phyloP scores from a whole-genome alignment of 2,113 vertebrate species.

The Cephalophus harveyi region DNA sequence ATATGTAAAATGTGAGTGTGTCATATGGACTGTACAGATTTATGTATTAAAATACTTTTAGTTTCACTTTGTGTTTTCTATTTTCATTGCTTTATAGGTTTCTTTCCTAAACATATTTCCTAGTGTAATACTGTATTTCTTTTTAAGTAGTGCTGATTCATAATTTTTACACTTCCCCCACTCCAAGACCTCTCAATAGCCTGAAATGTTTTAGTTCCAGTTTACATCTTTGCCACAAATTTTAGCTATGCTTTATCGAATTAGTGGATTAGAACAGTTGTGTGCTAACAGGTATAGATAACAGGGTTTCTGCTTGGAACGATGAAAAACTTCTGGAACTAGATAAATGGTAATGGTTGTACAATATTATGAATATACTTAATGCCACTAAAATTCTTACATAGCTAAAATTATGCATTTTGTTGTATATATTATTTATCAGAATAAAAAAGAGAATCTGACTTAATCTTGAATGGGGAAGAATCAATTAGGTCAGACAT shows the following conservation, averaged over 20 bases:
- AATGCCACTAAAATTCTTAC: neutral
- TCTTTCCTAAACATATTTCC: slow-evolving; percentile 7
- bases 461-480: neutral
- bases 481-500: neutral
- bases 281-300: neutral
- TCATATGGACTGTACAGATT: slow-evolving; percentile 53
- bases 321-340: neutral
- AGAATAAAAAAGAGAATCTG: neutral
- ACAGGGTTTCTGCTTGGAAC: neutral
- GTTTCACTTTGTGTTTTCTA: slow-evolving; percentile 67
- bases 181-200: neutral
- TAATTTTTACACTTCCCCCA: neutral
- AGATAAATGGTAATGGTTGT: neutral
- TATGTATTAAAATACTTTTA: slow-evolving; percentile 70
- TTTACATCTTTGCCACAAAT: neutral
- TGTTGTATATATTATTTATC: neutral
- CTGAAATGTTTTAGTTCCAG: neutral
- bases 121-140: neutral
- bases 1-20: slow-evolving; percentile 62
- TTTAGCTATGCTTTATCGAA: neutral
- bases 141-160: neutral
- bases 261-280: neutral
- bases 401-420: neutral
- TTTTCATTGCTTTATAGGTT: slow-evolving; percentile 50
- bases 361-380: neutral